phyloP scores from a whole-genome alignment of 2,797 vertebrate species.

The Erethizon dorsatum region DNA sequence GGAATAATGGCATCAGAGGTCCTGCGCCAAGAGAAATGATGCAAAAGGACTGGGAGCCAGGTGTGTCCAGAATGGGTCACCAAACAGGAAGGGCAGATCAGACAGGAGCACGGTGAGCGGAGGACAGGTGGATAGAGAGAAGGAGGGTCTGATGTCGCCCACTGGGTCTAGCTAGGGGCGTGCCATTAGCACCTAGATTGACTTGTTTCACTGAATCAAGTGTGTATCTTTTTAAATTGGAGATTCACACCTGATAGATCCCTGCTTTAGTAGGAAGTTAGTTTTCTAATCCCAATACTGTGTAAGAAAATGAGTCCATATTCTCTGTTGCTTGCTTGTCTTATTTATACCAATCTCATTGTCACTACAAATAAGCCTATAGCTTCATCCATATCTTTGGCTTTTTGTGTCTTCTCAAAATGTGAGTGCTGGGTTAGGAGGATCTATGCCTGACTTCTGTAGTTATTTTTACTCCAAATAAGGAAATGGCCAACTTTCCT shows the following conservation, averaged over 20 bases:
- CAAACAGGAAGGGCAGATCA: not conserved
- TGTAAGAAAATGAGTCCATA: not conserved
- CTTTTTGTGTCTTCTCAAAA: constrained; percentile 44
- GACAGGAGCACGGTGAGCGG: not conserved
- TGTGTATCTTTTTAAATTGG: not conserved
- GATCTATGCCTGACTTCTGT: not conserved
- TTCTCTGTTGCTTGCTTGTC: not conserved
- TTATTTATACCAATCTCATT: not conserved
- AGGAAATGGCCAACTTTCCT: not conserved
- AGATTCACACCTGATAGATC: not conserved
- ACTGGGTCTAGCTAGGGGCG: not conserved
- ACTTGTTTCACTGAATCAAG: not conserved
- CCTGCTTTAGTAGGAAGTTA: not conserved
- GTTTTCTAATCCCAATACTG: constrained; percentile 18
- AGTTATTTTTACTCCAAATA: not conserved
- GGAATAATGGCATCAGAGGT: not conserved
- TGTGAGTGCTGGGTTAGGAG: not conserved
- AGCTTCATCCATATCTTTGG: not conserved
- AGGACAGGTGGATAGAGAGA: not conserved
- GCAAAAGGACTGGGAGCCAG: not conserved
- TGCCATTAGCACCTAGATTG: not conserved
- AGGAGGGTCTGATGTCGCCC: not conserved
- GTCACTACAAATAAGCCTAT: not conserved
- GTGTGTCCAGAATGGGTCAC: constrained; percentile 1
- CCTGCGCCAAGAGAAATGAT: not conserved